These are phyloP conservation scores for Eupeodes luniger DNA, from an alignment of 2,888 invertebrate genomes.

Conservation along the genomic window DNA sequence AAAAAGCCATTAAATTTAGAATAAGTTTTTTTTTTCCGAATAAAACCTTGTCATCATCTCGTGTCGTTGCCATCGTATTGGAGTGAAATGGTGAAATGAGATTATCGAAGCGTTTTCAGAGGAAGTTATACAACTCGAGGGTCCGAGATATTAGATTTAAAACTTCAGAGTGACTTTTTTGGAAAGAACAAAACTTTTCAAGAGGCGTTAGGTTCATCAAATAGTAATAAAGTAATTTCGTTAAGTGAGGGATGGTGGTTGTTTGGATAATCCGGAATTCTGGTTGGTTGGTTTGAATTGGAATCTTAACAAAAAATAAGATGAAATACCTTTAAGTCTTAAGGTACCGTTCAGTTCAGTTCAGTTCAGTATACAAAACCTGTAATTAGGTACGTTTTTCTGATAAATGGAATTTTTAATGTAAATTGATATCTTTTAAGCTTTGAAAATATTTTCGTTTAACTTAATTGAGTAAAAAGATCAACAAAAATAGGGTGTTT, in stretches of 20 bases:
- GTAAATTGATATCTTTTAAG: neutral
- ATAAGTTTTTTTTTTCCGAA: neutral
- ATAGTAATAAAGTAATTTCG: neutral
- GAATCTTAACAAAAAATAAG: neutral
- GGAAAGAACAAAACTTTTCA: neutral
- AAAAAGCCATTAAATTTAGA: slow-evolving; percentile 5
- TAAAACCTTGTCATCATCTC: neutral
- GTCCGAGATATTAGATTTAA: slow-evolving; percentile 26
- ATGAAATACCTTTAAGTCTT: neutral
- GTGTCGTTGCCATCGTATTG: neutral
- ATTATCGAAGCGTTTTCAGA: slow-evolving; percentile 22
- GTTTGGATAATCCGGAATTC: neutral
- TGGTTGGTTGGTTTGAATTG: neutral
- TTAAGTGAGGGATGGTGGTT: neutral
- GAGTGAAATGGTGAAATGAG: slow-evolving; percentile 18
- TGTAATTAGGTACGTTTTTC: too few relatives aligned
- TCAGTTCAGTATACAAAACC: too few relatives aligned
- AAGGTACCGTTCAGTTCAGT: too few relatives aligned
- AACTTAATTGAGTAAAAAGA: too few relatives aligned
- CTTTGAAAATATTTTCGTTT: neutral
- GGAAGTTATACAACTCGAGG: slow-evolving; percentile 11
- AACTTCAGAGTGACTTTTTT: neutral
- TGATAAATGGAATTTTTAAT: too few relatives aligned
- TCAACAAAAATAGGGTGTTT: too few relatives aligned
- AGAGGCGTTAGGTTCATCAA: slow-evolving; percentile 23